Base-by-base conservation (phyloP, 2,888 invertebrate genomes). In the Xestia c-nigrum region DNA sequence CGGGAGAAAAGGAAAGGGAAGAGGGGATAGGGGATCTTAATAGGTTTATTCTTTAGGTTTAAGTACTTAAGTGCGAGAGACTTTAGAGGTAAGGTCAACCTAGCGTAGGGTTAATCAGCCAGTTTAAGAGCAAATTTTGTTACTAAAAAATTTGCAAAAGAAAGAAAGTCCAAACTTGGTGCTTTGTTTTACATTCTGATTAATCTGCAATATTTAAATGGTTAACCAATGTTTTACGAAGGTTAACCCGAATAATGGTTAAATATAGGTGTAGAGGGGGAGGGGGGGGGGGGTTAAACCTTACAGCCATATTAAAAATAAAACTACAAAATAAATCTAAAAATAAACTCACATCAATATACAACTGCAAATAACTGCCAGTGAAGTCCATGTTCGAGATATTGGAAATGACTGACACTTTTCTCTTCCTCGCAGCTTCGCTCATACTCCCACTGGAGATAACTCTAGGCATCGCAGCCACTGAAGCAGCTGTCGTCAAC, bases 351-450 rank as follows among this genome's bases (percentile, higher is more conserved):
- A 97, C 97, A 93, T 97, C 97, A 83, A 98, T 95, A 92, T 98
- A 98, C 77, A 98, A 95, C 90, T 98, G 98, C 79, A 98, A 94
- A 90, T 97, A 98, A 87, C 98, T 98, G 82, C 98, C 98, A 55
- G 97, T 98, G 92, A 98, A 98, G 93, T 98, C 98, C 97, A 98
- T 97, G 86, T 97, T 97, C 0, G 98, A 98, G 85, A 98, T 97
- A 90, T 97, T 98, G 31, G 98, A 98, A 87, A 98, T 97, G 57
- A 98, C 97, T 3, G 98, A 98, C 70, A 97, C 97, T 90, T 97
- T 97, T 82, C 97, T 95, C 78, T 95, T 95, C 40, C 97, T 92
- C 19, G 97, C 94, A 19, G 97, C 95, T 74, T 96, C 96, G 81
- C 95, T 97, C 94, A 96, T 95, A 84, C 97, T 97, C 1, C 95